Conservation (phyloP, 2,797 vertebrate species). For the Todus mexicanus region DNA sequence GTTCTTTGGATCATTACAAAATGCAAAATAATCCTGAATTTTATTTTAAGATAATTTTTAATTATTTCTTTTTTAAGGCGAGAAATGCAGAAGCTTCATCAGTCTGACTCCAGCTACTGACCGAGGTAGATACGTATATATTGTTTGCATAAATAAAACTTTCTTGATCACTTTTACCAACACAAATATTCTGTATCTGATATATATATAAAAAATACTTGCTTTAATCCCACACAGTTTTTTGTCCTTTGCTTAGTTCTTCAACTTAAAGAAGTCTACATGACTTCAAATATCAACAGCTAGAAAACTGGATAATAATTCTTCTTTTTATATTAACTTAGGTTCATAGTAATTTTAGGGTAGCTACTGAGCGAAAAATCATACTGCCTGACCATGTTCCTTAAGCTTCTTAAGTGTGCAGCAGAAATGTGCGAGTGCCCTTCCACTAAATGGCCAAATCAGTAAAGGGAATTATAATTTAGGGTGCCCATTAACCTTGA, state of each 20-base stretch:
- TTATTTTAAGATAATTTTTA: not conserved
- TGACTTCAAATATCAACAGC: not conserved
- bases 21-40: not conserved
- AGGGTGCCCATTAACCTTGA: not conserved
- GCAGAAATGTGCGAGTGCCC: not conserved
- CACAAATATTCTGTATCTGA: not conserved
- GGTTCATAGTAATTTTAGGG: not conserved
- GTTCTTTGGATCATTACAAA: not conserved
- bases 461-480: not conserved
- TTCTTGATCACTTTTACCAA: not conserved
- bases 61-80: slow-evolving; percentile 77
- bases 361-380: not conserved
- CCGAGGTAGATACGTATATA: slow-evolving; percentile 77
- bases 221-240: not conserved
- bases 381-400: not conserved
- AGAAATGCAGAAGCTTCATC: slow-evolving; percentile 88
- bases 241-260: not conserved
- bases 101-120: slow-evolving; percentile 84
- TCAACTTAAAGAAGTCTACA: not conserved
- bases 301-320: not conserved
- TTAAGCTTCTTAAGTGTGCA: not conserved
- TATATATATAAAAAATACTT: not conserved
- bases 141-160: not conserved
- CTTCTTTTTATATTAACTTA: not conserved
- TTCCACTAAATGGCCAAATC: not conserved